Base-by-base conservation (phyloP, 2,797 vertebrate species). In the Falco columbarius region DNA sequence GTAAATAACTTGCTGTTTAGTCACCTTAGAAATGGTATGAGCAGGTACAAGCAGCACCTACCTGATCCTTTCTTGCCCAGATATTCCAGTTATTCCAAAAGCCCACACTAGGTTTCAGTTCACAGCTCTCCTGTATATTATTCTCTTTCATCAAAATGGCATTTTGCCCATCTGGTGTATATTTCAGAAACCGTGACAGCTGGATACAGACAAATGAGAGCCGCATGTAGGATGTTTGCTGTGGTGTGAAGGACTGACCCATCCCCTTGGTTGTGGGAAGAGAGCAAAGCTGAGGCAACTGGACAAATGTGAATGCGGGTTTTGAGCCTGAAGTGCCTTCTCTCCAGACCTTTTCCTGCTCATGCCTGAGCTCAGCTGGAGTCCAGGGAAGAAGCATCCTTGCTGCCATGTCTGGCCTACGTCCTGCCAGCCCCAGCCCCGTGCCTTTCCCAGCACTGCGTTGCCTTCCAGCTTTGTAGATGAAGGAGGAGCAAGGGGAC, bases 31-130 rank as follows among this genome's bases (percentile, higher is more conserved):
- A 95, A 77, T 77, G 55, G 19, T 24, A 79, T 14, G 30, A 88
- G 44, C 22, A 62, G 55, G 19, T 24, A 79, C 12, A 30, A 90
- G 44, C 22, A 62, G 62, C 40, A 84, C 36, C 67, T 84, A 38
- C 38, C 61, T 75, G 89, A 92, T 93, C 32, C 40, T 77, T 88
- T 71, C 51, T 40, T 63, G n/a, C 54, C 70, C 73, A 77, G 66
- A 72, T 84, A 86, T 61, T 96, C 36, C 81, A 76, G 75, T 85
- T 89, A 87, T 70, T 92, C 74, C 62, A 88, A 91, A 93, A 81
- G 29, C 59, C 54, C n/a, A 55, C 65, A 55, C 46, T 90, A 2
- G 1, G 24, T 87, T 85, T 88, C 80, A 74, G 40, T 56, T 54
- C 89, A 90, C 54, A 77, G 54, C 61, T 81, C 76, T 89, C 46